Base-by-base conservation (phyloP, 2,113 vertebrate genomes). In the Tragelaphus buxtoni region DNA sequence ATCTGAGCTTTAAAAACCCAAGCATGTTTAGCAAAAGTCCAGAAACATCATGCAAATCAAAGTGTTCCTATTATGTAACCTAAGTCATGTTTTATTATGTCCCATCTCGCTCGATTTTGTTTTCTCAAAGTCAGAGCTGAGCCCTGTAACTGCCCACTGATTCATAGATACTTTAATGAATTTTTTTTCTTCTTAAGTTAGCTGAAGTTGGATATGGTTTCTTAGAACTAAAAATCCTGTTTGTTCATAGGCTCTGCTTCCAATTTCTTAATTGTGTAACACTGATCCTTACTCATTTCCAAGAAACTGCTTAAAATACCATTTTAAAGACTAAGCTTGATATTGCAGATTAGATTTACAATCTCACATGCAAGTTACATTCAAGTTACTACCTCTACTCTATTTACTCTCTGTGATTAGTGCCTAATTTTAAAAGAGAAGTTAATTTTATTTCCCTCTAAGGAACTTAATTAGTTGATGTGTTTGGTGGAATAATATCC, bases 391-490 rank as follows among this genome's bases (percentile, higher is more conserved):
- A 42, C 14, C 60, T 94, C 26, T 76, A 16, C 47, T 87, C 35
- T 18, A 2, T 72, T 3, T 74, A 11, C 1, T 30, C 1, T 28
- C 5, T 80, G 13, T 82, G 28, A 72, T 16, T 51, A 39, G 61
- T 47, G 4, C 20, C 26, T 95, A 53, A 53, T 80, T 96, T 96
- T 80, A 55, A 96, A 96, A 92, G 24, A n/a, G 65, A 88, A 91
- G 14, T 58, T 20, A 77, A n/a, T 89, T 56, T 2, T 61, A 32
- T 77, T 42, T 96, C 32, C 24, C 30, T 76, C 16, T 83, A 60
- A 79, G 60, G 6, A 82, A 20, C 9, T 81, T 28, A n/a, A 63
- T 86, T 60, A 58, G 17, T 83, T 74, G 30, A 87, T 87, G 32
- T 53, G 4, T 24, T 39, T 42, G 32, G 39, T 22, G 13, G 55